A percentile compares a stretch with the other conserved stretches of the same genome.
Conservation (phyloP, 2,797 vertebrate species). For the Danio choprae region DNA sequence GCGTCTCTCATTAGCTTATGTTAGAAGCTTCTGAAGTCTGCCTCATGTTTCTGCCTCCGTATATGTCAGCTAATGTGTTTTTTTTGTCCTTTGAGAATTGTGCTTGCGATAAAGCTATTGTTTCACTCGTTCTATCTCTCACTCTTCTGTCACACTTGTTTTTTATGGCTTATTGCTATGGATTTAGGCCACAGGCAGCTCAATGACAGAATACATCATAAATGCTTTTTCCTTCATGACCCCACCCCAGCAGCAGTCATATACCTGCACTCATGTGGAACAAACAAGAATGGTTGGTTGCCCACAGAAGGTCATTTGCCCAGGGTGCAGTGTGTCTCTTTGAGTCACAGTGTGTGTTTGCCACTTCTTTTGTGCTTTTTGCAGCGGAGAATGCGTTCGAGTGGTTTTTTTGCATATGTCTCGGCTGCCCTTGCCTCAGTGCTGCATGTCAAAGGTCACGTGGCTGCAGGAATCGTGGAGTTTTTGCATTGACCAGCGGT, state of each 20-base stretch:
- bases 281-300: conserved; percentile 80
- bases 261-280: conserved; percentile 81
- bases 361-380: conserved; percentile 49
- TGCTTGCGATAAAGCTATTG: background rate
- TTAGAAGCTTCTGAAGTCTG: background rate
- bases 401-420: conserved; percentile 24
- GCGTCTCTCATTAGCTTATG: conserved; percentile 4
- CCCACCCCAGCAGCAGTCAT: conserved; percentile 67
- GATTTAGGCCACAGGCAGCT: conserved; percentile 51
- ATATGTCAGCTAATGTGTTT: background rate
- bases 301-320: conserved; percentile 80
- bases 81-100: conserved; percentile 27
- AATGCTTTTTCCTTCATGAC: conserved; percentile 40
- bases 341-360: conserved; percentile 38
- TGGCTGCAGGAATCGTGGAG: conserved; percentile 1
- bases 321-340: conserved; percentile 55
- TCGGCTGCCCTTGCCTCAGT: conserved; percentile 58
- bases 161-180: conserved; percentile 48
- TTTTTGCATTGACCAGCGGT: conserved; percentile 41
- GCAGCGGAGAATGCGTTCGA: conserved; percentile 6
- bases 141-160: conserved; percentile 29
- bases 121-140: background rate
- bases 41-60: background rate
- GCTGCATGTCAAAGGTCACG: conserved; percentile 56
- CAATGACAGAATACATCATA: conserved; percentile 48